Base-by-base conservation (phyloP, 2,888 invertebrate genomes). In the Acleris literana region DNA sequence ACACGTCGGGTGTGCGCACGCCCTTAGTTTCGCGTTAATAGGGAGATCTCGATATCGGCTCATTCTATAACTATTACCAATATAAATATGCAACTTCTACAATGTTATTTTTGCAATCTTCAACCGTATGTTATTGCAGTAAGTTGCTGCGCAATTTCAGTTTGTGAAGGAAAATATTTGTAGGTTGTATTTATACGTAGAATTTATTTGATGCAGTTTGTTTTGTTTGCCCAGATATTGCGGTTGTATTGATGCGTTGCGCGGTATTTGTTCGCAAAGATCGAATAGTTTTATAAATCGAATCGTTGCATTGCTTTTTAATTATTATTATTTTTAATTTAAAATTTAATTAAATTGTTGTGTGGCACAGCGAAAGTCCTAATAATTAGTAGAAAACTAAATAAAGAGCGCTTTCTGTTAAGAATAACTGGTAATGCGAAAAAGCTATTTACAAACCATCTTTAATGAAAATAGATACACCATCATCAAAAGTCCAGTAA, bases 11-110 rank as follows among this genome's bases (percentile, higher is more conserved):
- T 17, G 78, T 72, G 76, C 76, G 78, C 84, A 82, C 90, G 89
- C 89, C 90, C 82, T 85, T 78, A 86, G 75, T 85, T 83, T 84
- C 85, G 78, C 82, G 81, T 85, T 90, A 88, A 88, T 90, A 87
- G 85, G 84, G 78, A 83, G 85, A 88, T 86, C 81, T 81, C 82
- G 82, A 87, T 88, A 89, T 86, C 82, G 82, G 79, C 79, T 84
- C 77, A 82, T 85, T 85, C 82, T 79, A 82, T 74, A 84, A 84
- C 82, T 79, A 79, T 73, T 70, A 66, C 82, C 74, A 78, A 77
- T 65, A 72, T 72, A 70, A 25, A 53, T 63, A 63, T 74, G 62
- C 75, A 22, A 22, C 64, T 39, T 39, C 22, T n/a, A 4, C 55
- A 33, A 17, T 2, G 11, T 29, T 43, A 1, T 5, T 3, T 49